Evolutionary conservation across 2,113 vertebrate species (phyloP).

Genomic region (Vidua macroura): DNA sequence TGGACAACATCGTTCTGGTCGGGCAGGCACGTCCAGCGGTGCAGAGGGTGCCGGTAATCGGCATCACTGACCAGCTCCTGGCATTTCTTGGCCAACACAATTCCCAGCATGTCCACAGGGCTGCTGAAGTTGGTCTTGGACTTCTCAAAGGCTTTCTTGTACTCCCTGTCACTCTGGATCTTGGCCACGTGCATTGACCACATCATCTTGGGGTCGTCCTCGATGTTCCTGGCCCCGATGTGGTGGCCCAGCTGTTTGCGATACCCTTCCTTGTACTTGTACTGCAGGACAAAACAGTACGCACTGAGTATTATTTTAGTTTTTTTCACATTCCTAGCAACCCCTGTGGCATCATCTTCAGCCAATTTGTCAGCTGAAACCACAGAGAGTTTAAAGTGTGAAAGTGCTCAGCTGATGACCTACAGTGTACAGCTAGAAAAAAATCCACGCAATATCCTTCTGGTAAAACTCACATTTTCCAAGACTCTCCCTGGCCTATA

Average conservation of each 20-base stretch:
- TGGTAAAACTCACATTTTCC: not conserved
- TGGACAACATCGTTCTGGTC: conserved; percentile 90
- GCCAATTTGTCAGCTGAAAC: not conserved
- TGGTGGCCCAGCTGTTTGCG: conserved; percentile 60
- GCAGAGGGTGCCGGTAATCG: conserved; percentile 84
- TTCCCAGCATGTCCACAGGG: conserved; percentile 86
- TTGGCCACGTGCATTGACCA: conserved; percentile 85
- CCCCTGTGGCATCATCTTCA: rapidly evolving
- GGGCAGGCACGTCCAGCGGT: conserved; percentile 89
- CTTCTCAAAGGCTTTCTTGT: conserved; percentile 93
- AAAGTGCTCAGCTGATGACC: not conserved
- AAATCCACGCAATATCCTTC: not conserved
- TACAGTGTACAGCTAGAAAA: not conserved
- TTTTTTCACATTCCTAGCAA: too few relatives aligned
- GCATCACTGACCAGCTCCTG: conserved; percentile 85
- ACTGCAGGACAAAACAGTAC: conserved; percentile 42
- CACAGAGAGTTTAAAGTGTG: not conserved
- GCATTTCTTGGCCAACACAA: conserved; percentile 88
- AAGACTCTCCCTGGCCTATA: not conserved
- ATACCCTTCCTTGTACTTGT: conserved; percentile 83
- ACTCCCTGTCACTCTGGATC: conserved; percentile 88
- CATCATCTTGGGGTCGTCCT: conserved; percentile 88
- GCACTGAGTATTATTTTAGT: not conserved
- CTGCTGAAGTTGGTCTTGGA: conserved; percentile 85
- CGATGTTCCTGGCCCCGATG: conserved; percentile 68